Evolutionary conservation across 2,113 vertebrate genomes (phyloP), one percentile per base, ranked within the genome.

Genomic region (Muscicapa adusta): DNA sequence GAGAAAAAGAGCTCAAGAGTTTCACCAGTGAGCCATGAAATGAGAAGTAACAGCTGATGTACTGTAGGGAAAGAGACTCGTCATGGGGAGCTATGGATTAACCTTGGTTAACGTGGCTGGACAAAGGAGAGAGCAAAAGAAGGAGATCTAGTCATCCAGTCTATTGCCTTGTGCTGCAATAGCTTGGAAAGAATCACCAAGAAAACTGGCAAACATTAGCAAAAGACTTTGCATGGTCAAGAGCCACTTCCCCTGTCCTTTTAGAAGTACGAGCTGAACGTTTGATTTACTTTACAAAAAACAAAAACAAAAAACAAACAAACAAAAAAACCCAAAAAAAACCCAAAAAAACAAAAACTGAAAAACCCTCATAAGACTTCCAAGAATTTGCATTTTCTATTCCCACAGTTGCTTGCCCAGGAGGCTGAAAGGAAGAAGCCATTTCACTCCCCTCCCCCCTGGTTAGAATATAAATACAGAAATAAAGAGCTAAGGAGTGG

Each of bases 21-120:
- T 98, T 98, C 97, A 97, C 88, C 95, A 95, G 95, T 96, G 96
- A 98, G 97, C 97, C 97, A 95, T 98, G 98, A 98, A 98, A 98
- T 98, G 98, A 97, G 96, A 98, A 98, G 97, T 93, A 98, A 91
- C 97, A 98, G 98, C 97, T 97, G 97, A 97, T 96, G 97, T 86
- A 94, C 82, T 88, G 91, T 81, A 89, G 80, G 50, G 68, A 87
- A 83, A 80, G 77, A 50, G 89, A 78, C 58, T 83, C 71, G 85
- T 45, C 96, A 83, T 77, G 93, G 75, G 67, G 74, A 96, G 74
- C 97, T 93, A 38, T 83, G 90, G 96, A 96, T 63, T 25, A 50
- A 50, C 94, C 94, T 95, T 96, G 91, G 89, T 89, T 96, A 96
- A 72, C 34, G 67, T 93, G 91, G 5, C 14, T 95, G 68, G 70